Conservation (phyloP, 2,888 invertebrate genomes). For the Eristalis arbustorum region DNA sequence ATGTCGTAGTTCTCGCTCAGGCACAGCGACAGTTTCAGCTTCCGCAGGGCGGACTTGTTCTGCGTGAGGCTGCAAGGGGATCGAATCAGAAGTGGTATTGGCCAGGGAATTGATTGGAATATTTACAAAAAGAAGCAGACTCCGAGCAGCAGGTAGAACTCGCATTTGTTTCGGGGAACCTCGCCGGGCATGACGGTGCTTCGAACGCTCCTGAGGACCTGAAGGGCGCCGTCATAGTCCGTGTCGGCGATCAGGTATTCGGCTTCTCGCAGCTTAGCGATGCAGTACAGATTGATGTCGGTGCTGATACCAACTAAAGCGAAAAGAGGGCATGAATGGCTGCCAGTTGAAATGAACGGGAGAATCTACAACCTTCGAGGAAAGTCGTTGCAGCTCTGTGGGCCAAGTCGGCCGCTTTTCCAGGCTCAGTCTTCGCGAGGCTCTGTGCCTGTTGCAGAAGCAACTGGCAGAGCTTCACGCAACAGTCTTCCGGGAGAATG, state of each 20-base stretch:
- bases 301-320: constrained; percentile 28
- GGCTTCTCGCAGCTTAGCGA: constrained; percentile 33
- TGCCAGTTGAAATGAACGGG: neutral
- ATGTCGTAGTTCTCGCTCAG: constrained; percentile 42
- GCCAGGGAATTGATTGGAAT: neutral
- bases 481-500: constrained; percentile 41
- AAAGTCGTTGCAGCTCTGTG: constrained; percentile 11
- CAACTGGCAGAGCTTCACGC: constrained; percentile 31
- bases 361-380: constrained; percentile 10
- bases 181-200: constrained; percentile 27
- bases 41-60: constrained; percentile 15
- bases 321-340: neutral
- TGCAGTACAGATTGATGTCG: constrained; percentile 31
- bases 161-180: constrained; percentile 35
- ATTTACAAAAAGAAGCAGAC: constrained; percentile 45
- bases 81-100: neutral
- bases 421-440: neutral
- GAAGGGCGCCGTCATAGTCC: constrained; percentile 13
- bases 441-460: constrained; percentile 18
- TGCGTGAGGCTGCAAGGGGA: constrained; percentile 5
- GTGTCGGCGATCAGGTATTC: constrained; percentile 25
- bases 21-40: constrained; percentile 38
- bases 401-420: constrained; percentile 17
- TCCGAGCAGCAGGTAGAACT: constrained; percentile 58
- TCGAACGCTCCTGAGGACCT: constrained; percentile 11